A percentile compares a stretch with the other conserved stretches of the same genome.
Evolutionary conservation across 2,888 invertebrate genomes (phyloP).

Genomic region (Ischnura elegans): DNA sequence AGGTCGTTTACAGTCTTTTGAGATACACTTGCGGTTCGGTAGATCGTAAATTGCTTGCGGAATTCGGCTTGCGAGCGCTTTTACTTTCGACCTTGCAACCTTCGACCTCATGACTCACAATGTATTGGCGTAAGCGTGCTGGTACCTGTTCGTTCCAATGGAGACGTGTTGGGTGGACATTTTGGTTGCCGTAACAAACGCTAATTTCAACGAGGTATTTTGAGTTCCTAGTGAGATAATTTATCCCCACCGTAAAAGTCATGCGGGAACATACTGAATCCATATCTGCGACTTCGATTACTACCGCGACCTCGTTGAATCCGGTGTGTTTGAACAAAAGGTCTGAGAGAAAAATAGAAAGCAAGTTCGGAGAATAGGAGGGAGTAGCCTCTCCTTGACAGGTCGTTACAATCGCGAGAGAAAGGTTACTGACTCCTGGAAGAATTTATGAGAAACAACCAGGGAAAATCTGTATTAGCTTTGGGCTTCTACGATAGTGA

Average conservation of each 20-base stretch:
- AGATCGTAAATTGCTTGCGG: background rate
- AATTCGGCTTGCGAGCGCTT: background rate
- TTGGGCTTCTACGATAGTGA: no score
- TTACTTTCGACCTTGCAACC: slow-evolving; percentile 9
- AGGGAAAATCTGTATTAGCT: no score
- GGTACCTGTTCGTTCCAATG: background rate
- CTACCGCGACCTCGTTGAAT: background rate
- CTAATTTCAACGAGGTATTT: background rate
- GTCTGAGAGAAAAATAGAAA: background rate
- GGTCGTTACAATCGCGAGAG: background rate
- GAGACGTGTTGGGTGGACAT: background rate
- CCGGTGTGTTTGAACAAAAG: background rate
- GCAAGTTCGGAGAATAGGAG: background rate
- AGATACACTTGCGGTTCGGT: background rate
- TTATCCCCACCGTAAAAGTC: slow-evolving; percentile 4
- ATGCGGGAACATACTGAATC: background rate
- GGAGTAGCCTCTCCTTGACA: background rate
- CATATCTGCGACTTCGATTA: background rate
- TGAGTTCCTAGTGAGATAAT: background rate
- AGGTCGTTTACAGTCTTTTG: background rate
- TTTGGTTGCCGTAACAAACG: background rate
- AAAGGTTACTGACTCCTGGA: background rate
- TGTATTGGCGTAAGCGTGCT: background rate
- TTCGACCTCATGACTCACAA: background rate
- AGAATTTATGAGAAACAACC: background rate